Evolutionary conservation across 2,113 vertebrate genomes (phyloP).

Genomic region (Hydrolagus affinis): DNA sequence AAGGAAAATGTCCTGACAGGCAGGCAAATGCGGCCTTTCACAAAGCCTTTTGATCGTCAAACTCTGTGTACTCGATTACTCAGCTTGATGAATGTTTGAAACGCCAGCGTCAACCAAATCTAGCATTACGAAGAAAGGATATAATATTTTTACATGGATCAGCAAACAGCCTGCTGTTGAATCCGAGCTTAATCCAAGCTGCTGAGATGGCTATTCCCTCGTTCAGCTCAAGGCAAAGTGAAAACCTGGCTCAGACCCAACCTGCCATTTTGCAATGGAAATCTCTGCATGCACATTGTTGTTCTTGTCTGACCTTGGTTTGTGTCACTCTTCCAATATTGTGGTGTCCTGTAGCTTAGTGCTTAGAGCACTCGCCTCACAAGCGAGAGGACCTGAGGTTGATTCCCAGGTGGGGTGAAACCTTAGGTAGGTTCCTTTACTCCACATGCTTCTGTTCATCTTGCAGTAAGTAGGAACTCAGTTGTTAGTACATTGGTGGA

Average conservation of each 20-base stretch:
- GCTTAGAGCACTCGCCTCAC: too few species aligned
- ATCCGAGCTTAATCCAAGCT: neutral
- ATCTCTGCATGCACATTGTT: too few species aligned
- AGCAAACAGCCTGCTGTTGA: neutral
- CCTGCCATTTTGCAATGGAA: neutral
- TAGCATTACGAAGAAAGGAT: neutral
- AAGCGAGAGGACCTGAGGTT: too few species aligned
- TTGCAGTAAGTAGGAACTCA: too few species aligned
- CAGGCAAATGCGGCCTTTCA: neutral
- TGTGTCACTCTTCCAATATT: too few species aligned
- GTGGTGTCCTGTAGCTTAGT: too few species aligned
- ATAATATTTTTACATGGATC: neutral
- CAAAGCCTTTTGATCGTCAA: neutral
- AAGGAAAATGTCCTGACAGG: neutral
- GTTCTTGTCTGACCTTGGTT: too few species aligned
- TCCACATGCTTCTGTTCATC: too few species aligned
- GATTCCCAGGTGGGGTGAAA: too few species aligned
- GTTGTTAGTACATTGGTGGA: too few species aligned
- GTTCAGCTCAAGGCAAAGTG: neutral
- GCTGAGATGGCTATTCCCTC: neutral
- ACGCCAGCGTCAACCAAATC: neutral
- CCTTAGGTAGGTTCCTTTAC: too few species aligned
- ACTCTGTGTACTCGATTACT: neutral
- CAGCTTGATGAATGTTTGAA: neutral
- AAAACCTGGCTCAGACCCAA: neutral